Percentiles rank a stretch among this genome's conserved stretches.
phyloP scores from a whole-genome alignment of 2,797 vertebrate genomes.

The Lacerta bilineata region DNA sequence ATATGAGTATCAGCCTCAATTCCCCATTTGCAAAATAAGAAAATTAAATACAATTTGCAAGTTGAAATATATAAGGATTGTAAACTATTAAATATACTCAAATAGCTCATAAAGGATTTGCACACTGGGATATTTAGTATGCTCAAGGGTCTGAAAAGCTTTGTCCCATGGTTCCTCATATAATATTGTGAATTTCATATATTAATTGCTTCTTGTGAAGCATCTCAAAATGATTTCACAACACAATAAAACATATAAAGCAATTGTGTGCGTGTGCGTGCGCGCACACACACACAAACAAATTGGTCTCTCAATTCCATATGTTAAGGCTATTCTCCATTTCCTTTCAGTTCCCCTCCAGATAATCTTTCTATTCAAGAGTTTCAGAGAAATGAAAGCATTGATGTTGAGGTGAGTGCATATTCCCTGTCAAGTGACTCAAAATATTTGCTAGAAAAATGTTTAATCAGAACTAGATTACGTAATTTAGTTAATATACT shows the following conservation, averaged over 20 bases:
- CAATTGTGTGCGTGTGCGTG: too few relatives aligned
- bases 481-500: not conserved
- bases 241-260: too few relatives aligned
- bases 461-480: not conserved
- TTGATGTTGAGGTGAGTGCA: conserved; percentile 94
- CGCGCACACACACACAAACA: not conserved
- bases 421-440: not conserved
- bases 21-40: not conserved
- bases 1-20: not conserved
- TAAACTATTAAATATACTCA: not conserved
- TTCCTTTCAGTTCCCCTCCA: conserved; percentile 89
- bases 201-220: too few relatives aligned
- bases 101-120: not conserved
- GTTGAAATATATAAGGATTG: not conserved
- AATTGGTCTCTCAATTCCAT: not conserved
- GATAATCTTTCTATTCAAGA: conserved; percentile 99
- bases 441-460: conserved; percentile 30
- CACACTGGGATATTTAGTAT: not conserved
- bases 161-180: too few relatives aligned
- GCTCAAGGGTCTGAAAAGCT: not conserved
- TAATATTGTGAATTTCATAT: not conserved
- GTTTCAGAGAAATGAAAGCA: conserved; percentile 97
- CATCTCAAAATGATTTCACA: too few relatives aligned
- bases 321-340: conserved; percentile 1
- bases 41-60: not conserved